Evolutionary conservation across 2,888 invertebrate species (phyloP), one percentile per base, ranked within the genome.

Genomic region (Hyles lineata): DNA sequence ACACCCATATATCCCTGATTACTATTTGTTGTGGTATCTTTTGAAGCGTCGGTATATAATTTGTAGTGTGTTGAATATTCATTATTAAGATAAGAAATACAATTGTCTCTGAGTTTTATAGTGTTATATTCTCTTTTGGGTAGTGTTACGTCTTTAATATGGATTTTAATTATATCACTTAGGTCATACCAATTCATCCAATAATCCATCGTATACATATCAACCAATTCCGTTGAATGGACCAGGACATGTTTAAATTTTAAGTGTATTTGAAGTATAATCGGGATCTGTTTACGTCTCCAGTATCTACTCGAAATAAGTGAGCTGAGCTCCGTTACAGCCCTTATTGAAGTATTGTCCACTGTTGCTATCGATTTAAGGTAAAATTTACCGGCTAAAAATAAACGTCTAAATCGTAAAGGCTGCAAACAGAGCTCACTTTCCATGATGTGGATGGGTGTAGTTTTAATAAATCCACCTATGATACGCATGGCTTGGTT

Each of bases 1-100:
- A 60, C 67, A 5, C 70, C 73, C 23, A 11, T 25, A 32, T 59
- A 29, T 61, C 15, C 8, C 15, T 25, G 32, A 5, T 32, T 32
- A 32, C 32, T 32, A 32, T 32, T 32, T 2, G 5, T 5, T 32
- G 32, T 32, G 2, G 32, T 32, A 25, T 72, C 70, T 17, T 74
- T 78, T 0, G 76, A 78, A 11, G 76, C 76, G 61, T 78, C 78
- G 0, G 76, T 75, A 61, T 32, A 78, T 11, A 77, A 17, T 29
- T 70, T 67, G 43, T 76, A 75, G 25, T 29, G 60, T 76, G 73
- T 17, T 61, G 52, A 19, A 21, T 19, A 11, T 43, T 58, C 1
- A 61, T 58, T n/a, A 58, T 17, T 58, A 6, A n/a, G 17, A 7
- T n/a, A 6, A 58, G 58, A 58, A 32, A 5, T 4, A 32, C 32